phyloP scores from a whole-genome alignment of 2,797 vertebrate species.

The Chaetophractus vellerosus region DNA sequence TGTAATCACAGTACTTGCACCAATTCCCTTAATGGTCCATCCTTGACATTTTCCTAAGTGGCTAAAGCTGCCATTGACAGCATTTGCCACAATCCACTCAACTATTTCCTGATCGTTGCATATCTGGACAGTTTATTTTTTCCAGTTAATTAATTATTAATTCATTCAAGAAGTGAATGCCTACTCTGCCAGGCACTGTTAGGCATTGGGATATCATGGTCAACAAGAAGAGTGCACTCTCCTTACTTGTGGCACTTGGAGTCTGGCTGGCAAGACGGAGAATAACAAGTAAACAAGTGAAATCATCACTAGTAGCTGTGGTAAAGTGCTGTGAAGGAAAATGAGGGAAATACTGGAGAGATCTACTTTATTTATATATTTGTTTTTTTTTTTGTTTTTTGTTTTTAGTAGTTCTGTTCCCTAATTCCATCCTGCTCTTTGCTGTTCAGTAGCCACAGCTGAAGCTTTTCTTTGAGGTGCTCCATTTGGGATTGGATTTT shows the following conservation, averaged over 20 bases:
- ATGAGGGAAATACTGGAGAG: neutral
- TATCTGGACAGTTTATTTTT: neutral
- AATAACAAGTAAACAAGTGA: neutral
- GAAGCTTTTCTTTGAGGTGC: neutral
- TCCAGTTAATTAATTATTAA: neutral
- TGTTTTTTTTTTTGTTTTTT: too few relatives aligned
- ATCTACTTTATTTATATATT: neutral
- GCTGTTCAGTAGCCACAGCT: neutral
- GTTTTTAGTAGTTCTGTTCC: neutral
- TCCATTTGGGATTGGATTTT: neutral
- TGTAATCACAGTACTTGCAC: neutral
- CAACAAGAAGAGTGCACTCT: neutral
- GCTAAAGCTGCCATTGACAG: conserved; percentile 19
- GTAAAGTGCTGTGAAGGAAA: neutral
- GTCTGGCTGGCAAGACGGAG: neutral
- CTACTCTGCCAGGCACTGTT: neutral
- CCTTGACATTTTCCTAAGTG: neutral
- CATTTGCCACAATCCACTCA: neutral
- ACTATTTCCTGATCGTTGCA: neutral
- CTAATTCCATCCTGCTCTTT: neutral
- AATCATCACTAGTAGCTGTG: neutral
- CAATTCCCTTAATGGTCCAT: neutral
- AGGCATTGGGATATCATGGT: neutral
- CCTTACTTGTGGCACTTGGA: neutral
- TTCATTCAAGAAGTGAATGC: neutral